Evolutionary conservation across 1,140 invertebrate genomes (phyloP).

Genomic region (Eufriesea mexicana): DNA sequence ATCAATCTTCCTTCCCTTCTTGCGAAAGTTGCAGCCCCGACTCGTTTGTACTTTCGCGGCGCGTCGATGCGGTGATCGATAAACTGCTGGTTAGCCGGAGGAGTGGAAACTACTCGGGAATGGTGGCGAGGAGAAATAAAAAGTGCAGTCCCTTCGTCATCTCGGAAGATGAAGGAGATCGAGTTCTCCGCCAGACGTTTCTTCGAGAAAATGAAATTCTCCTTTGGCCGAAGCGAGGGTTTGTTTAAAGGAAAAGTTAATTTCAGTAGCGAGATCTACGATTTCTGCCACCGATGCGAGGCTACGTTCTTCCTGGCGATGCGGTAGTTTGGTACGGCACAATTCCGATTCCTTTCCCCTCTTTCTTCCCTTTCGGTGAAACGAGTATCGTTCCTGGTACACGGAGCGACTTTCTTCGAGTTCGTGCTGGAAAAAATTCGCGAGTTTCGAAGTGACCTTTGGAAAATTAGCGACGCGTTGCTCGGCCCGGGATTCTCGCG

Average conservation of each 20-base stretch:
- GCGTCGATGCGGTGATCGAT: conserved; percentile 9
- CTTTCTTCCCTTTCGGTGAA: too few species aligned
- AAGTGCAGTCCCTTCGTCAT: neutral
- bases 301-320: neutral
- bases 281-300: neutral
- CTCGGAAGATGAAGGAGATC: neutral
- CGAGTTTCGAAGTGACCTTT: neutral
- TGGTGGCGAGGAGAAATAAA: neutral
- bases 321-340: neutral
- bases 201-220: neutral
- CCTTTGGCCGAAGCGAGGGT: neutral
- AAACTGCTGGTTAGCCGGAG: neutral
- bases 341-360: too few species aligned
- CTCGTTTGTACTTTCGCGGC: conserved; percentile 7
- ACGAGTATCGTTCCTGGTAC: too few species aligned
- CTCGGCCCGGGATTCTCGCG: neutral
- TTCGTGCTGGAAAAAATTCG: neutral
- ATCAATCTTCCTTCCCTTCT: conserved; percentile 40
- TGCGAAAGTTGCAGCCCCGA: neutral
- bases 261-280: neutral
- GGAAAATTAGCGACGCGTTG: neutral
- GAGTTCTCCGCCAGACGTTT: neutral
- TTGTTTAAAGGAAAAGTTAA: neutral
- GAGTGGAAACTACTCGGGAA: neutral
- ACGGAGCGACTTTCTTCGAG: neutral